Evolutionary conservation across 2,113 vertebrate genomes (phyloP).

Genomic region (Macquaria ambigua): DNA sequence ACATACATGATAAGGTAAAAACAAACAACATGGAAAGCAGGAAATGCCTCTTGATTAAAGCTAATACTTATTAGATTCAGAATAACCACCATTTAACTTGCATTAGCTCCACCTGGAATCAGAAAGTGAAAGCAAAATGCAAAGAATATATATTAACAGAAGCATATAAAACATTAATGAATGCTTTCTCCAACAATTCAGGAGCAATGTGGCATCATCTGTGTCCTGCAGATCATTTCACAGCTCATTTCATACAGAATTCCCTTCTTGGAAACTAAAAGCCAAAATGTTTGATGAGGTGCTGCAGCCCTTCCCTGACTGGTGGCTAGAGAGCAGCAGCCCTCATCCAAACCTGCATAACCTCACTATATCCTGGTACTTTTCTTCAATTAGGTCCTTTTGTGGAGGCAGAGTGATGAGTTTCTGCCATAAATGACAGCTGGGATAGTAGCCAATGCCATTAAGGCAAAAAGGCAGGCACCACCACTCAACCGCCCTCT

Average conservation of each 20-base stretch:
- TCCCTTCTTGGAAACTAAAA: not conserved
- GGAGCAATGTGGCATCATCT: not conserved
- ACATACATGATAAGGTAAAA: too few relatives aligned
- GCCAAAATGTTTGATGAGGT: not conserved
- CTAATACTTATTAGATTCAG: too few relatives aligned
- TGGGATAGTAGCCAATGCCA: not conserved
- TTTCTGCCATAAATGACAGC: not conserved
- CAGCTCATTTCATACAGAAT: constrained; percentile 6
- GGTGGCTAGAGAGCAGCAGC: not conserved
- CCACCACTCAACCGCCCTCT: not conserved
- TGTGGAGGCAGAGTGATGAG: not conserved
- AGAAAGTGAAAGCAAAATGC: not conserved
- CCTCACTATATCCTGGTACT: not conserved
- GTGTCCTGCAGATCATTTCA: constrained; percentile 8
- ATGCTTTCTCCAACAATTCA: not conserved
- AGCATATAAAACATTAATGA: not conserved
- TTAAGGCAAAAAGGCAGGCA: not conserved
- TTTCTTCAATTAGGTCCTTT: not conserved
- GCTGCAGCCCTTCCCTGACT: not conserved
- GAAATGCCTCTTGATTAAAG: too few relatives aligned
- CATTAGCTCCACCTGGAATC: not conserved
- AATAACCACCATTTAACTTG: too few relatives aligned
- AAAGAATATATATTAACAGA: not conserved
- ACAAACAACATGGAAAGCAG: too few relatives aligned
- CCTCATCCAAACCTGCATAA: not conserved